These are phyloP conservation scores for Actinia equina DNA, from an alignment of 64 coral and sea anemone species.

Conservation along the genomic window DNA sequence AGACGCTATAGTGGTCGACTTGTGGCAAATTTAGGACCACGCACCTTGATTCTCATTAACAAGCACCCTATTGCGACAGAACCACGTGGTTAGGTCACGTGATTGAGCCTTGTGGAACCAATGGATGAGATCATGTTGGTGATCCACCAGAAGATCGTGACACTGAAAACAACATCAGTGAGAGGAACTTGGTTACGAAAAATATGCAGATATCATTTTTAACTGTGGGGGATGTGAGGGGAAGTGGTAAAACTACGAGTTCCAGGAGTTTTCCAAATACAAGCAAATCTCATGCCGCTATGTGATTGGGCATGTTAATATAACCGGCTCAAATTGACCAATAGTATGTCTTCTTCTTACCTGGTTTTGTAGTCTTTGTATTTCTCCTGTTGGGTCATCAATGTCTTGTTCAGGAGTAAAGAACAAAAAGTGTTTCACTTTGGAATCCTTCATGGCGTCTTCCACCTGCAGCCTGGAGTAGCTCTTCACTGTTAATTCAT, in stretches of 20 bases:
- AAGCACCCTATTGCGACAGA: constrained; percentile 66
- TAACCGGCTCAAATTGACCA: too few species aligned
- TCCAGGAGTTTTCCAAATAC: too few species aligned
- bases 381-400: constrained; percentile 83
- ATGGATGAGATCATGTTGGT: constrained; percentile 60
- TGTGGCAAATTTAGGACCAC: background rate
- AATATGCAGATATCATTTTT: background rate
- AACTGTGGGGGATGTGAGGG: too few species aligned
- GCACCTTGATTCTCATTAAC: constrained; percentile 52
- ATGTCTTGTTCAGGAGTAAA: constrained; percentile 65
- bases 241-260: too few species aligned
- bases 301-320: too few species aligned
- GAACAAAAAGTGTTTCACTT: constrained; percentile 66
- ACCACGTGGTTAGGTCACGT: constrained; percentile 68
- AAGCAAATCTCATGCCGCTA: too few species aligned
- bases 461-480: constrained; percentile 40
- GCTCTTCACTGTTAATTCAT: constrained; percentile 47
- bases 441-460: constrained; percentile 51
- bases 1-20: background rate
- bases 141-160: constrained; percentile 49
- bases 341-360: constrained; percentile 22
- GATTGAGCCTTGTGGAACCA: constrained; percentile 79
- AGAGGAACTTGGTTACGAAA: too few species aligned
- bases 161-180: constrained; percentile 38
- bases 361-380: constrained; percentile 60